Conservation (phyloP, 2,113 vertebrate genomes). For the Oryctolagus cuniculus region DNA sequence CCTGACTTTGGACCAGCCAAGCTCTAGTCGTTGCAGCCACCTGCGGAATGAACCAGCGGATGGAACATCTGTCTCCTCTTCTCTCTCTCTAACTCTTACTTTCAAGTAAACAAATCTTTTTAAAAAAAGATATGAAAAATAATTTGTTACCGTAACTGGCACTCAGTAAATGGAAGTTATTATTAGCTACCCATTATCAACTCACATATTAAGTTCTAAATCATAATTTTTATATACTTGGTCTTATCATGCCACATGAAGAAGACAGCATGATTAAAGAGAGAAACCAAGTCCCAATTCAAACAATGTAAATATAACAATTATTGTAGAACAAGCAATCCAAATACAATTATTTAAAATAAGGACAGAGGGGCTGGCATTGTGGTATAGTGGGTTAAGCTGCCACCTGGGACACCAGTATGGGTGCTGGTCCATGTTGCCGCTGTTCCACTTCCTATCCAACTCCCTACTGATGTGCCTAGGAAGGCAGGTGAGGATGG, state of each 20-base stretch:
- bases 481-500: too few species aligned
- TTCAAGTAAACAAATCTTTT: too few species aligned
- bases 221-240: constrained; percentile 18
- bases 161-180: constrained; percentile 44
- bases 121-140: not conserved
- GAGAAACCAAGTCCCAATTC: constrained; percentile 61
- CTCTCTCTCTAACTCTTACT: too few species aligned
- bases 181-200: constrained; percentile 41
- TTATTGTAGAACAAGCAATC: constrained; percentile 5
- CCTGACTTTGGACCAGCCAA: too few species aligned
- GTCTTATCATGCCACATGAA: not conserved
- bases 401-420: too few species aligned
- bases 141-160: not conserved
- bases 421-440: too few species aligned
- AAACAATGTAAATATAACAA: constrained; percentile 25
- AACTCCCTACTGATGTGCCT: too few species aligned
- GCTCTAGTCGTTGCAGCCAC: too few species aligned
- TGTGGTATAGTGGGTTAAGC: too few species aligned
- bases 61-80: too few species aligned
- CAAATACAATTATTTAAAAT: constrained; percentile 60
- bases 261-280: constrained; percentile 19
- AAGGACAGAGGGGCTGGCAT: not conserved
- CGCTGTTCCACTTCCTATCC: too few species aligned
- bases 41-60: too few species aligned
- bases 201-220: constrained; percentile 41